These are phyloP conservation scores for Nasua narica DNA, from an alignment of 2,797 vertebrate species.

Conservation along the genomic window DNA sequence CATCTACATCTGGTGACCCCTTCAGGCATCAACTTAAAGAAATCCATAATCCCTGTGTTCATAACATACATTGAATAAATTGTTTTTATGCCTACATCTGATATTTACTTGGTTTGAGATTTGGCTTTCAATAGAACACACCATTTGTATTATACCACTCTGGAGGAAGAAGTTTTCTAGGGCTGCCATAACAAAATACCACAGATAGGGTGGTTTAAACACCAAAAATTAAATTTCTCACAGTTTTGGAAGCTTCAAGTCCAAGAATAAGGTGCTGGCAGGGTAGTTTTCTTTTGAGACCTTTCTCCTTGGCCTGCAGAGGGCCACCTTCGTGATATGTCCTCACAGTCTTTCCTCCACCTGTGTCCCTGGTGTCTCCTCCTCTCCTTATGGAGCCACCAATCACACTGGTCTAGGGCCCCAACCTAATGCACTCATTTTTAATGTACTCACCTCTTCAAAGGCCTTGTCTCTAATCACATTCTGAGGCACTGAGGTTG, in stretches of 20 bases:
- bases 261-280: not conserved
- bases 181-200: not conserved
- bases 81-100: not conserved
- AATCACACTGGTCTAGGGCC: not conserved
- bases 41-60: not conserved
- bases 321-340: not conserved
- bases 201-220: not conserved
- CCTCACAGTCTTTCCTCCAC: not conserved
- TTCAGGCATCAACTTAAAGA: not conserved
- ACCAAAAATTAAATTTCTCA: not conserved
- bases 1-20: not conserved
- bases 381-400: not conserved
- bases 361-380: not conserved
- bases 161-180: not conserved
- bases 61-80: not conserved
- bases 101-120: not conserved
- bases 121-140: not conserved
- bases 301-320: not conserved
- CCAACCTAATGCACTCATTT: not conserved
- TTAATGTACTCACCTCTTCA: not conserved
- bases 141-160: not conserved
- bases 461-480: not conserved
- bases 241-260: not conserved
- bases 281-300: not conserved
- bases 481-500: not conserved